A percentile compares a stretch with the other conserved stretches of the same genome.
These are phyloP conservation scores for Cyrtonyx montezumae DNA, from an alignment of 2,113 vertebrate genomes.

Conservation along the genomic window DNA sequence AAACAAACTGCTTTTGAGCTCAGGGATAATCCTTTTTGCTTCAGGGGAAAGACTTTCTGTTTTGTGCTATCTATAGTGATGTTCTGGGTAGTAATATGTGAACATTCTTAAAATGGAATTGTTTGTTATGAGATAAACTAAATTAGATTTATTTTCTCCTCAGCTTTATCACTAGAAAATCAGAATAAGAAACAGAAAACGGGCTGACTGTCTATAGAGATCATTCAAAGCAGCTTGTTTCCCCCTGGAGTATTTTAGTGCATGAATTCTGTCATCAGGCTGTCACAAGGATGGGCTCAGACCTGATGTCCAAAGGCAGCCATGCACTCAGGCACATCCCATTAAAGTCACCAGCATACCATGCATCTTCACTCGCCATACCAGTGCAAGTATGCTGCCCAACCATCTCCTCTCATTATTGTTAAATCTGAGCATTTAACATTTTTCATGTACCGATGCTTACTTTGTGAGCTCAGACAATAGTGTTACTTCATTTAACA, in stretches of 20 bases:
- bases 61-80: not conserved
- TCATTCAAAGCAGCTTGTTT: not conserved
- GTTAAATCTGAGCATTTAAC: not conserved
- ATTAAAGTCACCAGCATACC: not conserved
- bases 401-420: not conserved
- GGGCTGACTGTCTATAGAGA: fast-evolving
- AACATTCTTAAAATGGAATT: not conserved
- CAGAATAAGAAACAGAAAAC: not conserved
- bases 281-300: not conserved
- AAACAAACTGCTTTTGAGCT: not conserved
- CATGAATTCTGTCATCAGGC: not conserved
- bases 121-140: not conserved
- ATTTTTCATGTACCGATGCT: not conserved
- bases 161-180: not conserved
- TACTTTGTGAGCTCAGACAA: not conserved
- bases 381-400: not conserved
- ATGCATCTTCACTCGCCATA: not conserved
- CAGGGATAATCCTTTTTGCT: not conserved
- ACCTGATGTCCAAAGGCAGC: not conserved
- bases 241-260: not conserved
- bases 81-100: not conserved
- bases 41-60: not conserved
- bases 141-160: not conserved
- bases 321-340: not conserved
- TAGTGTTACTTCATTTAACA: not conserved